Percentiles rank a stretch among this genome's conserved stretches.
These are phyloP conservation scores for Apodemia zela DNA, from an alignment of 2,888 invertebrate genomes.

Conservation along the genomic window DNA sequence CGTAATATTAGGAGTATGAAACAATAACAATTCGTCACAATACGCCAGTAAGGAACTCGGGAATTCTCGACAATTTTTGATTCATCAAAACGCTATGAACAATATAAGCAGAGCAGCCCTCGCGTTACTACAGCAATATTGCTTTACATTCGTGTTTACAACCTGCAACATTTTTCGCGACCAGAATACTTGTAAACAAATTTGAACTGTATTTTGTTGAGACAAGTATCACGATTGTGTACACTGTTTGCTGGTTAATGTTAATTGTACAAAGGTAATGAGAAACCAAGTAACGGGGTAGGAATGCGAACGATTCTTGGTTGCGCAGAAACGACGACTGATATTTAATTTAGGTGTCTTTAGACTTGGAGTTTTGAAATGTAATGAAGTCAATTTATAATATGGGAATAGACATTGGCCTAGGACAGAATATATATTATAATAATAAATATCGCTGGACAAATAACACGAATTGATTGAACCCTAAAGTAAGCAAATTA, in stretches of 20 bases:
- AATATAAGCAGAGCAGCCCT: not conserved
- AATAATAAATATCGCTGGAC: too few species aligned
- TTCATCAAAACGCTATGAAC: constrained; percentile 9
- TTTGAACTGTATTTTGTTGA: not conserved
- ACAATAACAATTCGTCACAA: not conserved
- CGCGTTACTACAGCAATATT: not conserved
- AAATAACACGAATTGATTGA: too few species aligned
- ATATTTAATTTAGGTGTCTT: constrained; percentile 1
- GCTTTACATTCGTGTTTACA: constrained; percentile 10
- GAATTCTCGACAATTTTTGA: not conserved
- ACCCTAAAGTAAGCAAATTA: too few species aligned
- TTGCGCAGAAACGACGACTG: not conserved
- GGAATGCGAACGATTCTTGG: constrained; percentile 2
- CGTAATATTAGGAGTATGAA: not conserved
- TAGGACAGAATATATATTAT: too few species aligned
- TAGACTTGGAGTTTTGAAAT: not conserved
- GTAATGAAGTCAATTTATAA: not conserved
- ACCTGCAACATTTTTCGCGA: not conserved
- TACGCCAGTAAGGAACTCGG: not conserved
- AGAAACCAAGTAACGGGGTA: constrained; percentile 1
- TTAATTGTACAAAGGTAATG: constrained; percentile 6
- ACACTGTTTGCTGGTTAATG: not conserved
- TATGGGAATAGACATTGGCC: too few species aligned
- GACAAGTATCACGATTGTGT: not conserved
- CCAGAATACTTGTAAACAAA: not conserved